Evolutionary conservation across 2,888 invertebrate species (phyloP).

Genomic region (Microctonus aethiopoides): DNA sequence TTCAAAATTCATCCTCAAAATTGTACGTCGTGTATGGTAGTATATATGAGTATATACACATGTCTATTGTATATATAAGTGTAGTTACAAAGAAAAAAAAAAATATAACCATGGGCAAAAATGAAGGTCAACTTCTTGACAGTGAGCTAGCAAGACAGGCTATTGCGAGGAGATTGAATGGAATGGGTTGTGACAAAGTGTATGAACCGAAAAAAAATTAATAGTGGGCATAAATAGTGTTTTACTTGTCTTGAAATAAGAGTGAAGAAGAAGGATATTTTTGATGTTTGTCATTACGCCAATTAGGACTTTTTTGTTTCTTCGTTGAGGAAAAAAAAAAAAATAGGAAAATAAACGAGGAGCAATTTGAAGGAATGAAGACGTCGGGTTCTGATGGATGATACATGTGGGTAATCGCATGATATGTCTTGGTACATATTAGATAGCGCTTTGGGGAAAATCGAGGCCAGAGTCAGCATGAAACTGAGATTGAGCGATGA

Average conservation of each 20-base stretch:
- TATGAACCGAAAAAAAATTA: neutral
- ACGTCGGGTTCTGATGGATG: neutral
- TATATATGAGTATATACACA: conserved; percentile 29
- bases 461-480: conserved; percentile 16
- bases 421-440: neutral
- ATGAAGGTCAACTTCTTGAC: conserved; percentile 97
- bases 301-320: neutral
- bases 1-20: conserved; percentile 7
- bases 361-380: neutral
- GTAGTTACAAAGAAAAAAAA: conserved; percentile 57
- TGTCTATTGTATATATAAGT: conserved; percentile 43
- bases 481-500: conserved; percentile 39
- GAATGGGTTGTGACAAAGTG: conserved; percentile 26
- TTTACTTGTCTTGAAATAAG: neutral
- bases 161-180: conserved; percentile 51
- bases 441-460: neutral
- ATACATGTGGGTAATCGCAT: neutral
- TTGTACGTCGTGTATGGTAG: conserved; percentile 17
- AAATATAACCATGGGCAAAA: conserved; percentile 87
- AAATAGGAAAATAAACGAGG: neutral
- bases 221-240: neutral
- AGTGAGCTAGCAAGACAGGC: conserved; percentile 69
- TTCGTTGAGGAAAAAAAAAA: neutral
- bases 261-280: too few species aligned
- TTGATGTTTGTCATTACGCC: neutral